Conservation (phyloP, 2,888 invertebrate species). For the Oligia latruncula region DNA sequence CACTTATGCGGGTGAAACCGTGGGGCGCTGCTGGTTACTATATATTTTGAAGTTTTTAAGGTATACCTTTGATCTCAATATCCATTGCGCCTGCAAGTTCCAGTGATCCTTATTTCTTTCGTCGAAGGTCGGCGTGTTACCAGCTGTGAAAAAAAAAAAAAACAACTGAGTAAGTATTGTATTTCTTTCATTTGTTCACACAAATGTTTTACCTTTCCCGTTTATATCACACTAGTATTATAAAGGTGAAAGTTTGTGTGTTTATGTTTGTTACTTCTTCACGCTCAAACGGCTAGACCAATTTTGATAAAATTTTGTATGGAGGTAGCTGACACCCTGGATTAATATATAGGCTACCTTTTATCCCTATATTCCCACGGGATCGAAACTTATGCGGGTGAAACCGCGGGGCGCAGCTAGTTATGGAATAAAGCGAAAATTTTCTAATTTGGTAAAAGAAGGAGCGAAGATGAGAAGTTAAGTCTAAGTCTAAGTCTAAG, state of each 20-base stretch:
- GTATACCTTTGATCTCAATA: slow-evolving; percentile 79
- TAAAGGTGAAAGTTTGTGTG: too few species aligned
- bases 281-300: too few species aligned
- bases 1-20: too few species aligned
- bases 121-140: slow-evolving; percentile 71
- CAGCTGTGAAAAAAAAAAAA: slow-evolving; percentile 60
- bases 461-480: not conserved
- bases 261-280: too few species aligned
- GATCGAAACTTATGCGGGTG: too few species aligned
- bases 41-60: not conserved
- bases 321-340: too few species aligned
- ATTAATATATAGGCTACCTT: too few species aligned
- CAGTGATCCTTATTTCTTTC: slow-evolving; percentile 84
- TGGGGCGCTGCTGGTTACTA: not conserved
- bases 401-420: too few species aligned
- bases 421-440: not conserved
- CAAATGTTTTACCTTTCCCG: not conserved
- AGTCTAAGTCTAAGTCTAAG: too few species aligned
- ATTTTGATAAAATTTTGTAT: too few species aligned
- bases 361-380: too few species aligned
- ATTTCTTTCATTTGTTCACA: not conserved
- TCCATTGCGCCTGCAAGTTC: slow-evolving; percentile 85
- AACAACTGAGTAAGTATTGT: not conserved
- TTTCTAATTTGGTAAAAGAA: not conserved
- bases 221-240: too few species aligned